These are phyloP conservation scores for Zapus hudsonius DNA, from an alignment of 2,113 vertebrate genomes.

Conservation along the genomic window DNA sequence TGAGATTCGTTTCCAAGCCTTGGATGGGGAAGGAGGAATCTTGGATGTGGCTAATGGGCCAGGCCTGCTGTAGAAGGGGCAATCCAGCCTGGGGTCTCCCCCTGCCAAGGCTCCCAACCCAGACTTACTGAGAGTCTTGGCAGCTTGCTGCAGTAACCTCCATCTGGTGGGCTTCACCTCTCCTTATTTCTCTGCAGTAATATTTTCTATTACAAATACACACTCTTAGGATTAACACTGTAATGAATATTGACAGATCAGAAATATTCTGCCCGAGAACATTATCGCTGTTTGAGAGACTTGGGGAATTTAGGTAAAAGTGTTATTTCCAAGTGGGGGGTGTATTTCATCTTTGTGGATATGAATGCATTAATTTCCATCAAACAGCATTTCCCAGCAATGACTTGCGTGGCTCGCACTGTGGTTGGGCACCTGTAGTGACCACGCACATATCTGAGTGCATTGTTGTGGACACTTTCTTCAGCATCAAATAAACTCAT, in stretches of 20 bases:
- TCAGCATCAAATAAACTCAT: background rate
- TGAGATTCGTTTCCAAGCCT: background rate
- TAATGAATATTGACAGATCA: background rate
- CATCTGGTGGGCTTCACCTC: too few species aligned
- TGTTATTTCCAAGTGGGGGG: background rate
- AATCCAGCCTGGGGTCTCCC: background rate
- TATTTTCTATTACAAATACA: background rate
- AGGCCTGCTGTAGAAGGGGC: accelerated
- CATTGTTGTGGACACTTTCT: background rate
- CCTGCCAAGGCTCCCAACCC: background rate
- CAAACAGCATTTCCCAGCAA: background rate
- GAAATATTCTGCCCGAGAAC: background rate
- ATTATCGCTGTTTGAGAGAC: background rate
- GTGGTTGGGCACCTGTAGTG: background rate
- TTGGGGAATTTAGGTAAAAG: background rate
- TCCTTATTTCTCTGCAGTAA: background rate
- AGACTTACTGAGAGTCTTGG: background rate
- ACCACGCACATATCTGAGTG: background rate
- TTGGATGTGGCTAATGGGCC: background rate
- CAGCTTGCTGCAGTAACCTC: accelerated
- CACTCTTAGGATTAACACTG: background rate
- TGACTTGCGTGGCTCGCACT: too few species aligned
- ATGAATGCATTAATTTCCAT: background rate
- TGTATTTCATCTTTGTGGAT: background rate
- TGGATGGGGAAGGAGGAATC: too few species aligned